Evolutionary conservation across 2,113 vertebrate species (phyloP), one percentile per base, ranked within the genome.

Genomic region (Thunnus maccoyii): DNA sequence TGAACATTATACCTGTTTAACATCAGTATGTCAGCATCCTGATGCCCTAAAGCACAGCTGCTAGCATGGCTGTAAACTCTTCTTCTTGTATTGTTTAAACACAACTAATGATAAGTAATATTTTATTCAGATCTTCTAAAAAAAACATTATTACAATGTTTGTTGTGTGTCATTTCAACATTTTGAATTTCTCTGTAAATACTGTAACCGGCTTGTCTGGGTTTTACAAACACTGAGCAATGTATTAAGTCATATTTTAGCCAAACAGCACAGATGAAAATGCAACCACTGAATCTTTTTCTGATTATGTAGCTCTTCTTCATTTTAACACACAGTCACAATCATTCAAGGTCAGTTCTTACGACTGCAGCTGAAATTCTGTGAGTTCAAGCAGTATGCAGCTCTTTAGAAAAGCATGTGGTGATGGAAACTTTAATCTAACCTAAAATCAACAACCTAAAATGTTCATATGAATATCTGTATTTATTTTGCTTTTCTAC

Each of bases 331-430:
- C 46, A 50, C n/a, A 25, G 12, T 27, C 58, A 62, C 57, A 61
- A 65, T 69, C 4, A 2, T 15, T 57, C 65, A 83, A 80, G 76
- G 75, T 56, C 66, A 58, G 52, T 44, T 82, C 13, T 69, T 54
- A 51, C 14, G 4, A 30, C n/a, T 60, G 74, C 69, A 70, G 69
- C 60, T 51, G n/a, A 44, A 50, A 30, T 10, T 76, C 8, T 12
- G 41, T 36, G 25, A 12, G 4, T 44, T 52, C 9, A 25, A 70
- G 20, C 25, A n/a, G 15, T 12, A 5, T 27, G 44, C 5, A 46
- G 47, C 30, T 60, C 47, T 55, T 44, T 3, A 50, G 9, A 47
- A 54, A 25, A 12, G 51, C 11, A 18, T 3, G 1, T 41, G 36
- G 0, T 22, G 4, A 57, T 7, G 4, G n/a, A 25, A 6, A 46